Base-by-base conservation (phyloP, 2,888 invertebrate genomes). In the Bombylius major region DNA sequence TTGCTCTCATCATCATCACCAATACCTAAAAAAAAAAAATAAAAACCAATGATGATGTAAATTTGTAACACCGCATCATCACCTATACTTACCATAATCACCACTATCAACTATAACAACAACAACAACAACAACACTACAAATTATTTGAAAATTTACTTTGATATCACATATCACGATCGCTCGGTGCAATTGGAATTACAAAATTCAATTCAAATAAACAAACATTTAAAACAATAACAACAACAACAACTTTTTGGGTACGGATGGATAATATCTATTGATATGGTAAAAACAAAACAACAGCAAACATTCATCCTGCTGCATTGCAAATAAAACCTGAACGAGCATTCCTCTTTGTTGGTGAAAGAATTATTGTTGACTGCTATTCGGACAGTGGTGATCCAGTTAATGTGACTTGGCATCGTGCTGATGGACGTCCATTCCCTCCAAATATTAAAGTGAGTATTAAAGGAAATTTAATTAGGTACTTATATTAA, bases 301-400 rank as follows among this genome's bases (percentile, higher is more conserved):
- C 23, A 23, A 23, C 23, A 23, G 23, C 23, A 23, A 23, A 23
- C 23, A 23, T 23, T 23, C 23, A 23, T 23, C 23, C 23, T 23
- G 2, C 23, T 23, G 23, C 23, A 23, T 23, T 23, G 23, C 23
- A 23, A 23, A 23, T 74, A 60, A 70, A 72, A 62, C 73, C 72
- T 55, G 70, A 72, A 52, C 65, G 67, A 13, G 69, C 72, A 8
- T 65, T 63, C 7, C 56, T 74, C 31, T 66, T 62, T 33, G 62
- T 67, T 5, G 75, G 75, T n/a, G 72, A 74, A 49, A 70, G 70
- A 34, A 70, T 72, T 36, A 69, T 70, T 60, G 72, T 75, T 31
- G 74, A 75, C 60, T 75, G 75, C 60, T 69, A 68, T 58, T 69
- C 73, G 32, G 67, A 71, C 47, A 69, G 67, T 55, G 66, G 67